Evolutionary conservation across 2,888 invertebrate species (phyloP).

Genomic region (Melieria picta): DNA sequence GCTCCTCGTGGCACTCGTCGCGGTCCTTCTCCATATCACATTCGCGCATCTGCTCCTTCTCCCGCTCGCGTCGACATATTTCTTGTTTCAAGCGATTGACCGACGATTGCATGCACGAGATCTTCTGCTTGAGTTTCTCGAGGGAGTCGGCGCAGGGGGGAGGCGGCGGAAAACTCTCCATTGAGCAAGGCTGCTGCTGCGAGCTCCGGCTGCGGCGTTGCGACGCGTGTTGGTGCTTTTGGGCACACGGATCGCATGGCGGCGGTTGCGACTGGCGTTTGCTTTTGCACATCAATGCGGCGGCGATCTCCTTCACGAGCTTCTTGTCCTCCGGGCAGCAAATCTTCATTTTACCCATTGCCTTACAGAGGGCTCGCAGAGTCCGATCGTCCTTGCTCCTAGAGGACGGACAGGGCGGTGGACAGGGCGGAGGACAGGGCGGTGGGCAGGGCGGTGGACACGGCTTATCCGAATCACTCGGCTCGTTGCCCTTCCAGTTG

Average conservation of each 20-base stretch:
- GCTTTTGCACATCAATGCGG: conserved; percentile 49
- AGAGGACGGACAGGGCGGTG: neutral
- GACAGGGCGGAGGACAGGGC: conserved; percentile 10
- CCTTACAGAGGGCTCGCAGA: conserved; percentile 47
- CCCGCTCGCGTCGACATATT: conserved; percentile 46
- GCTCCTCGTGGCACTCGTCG: conserved; percentile 36
- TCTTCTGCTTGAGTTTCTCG: conserved; percentile 52
- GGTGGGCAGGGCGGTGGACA: neutral
- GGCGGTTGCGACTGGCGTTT: conserved; percentile 37
- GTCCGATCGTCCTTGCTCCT: conserved; percentile 28
- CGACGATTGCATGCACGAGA: conserved; percentile 53
- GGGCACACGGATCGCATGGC: conserved; percentile 33
- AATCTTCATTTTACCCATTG: conserved; percentile 57
- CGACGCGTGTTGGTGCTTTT: neutral
- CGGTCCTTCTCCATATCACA: conserved; percentile 36
- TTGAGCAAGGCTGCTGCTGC: conserved; percentile 13
- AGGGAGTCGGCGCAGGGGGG: conserved; percentile 35
- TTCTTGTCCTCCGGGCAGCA: conserved; percentile 56
- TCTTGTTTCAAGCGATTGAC: conserved; percentile 52
- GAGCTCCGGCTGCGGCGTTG: conserved; percentile 10
- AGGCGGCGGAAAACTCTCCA: neutral
- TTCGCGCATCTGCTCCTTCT: conserved; percentile 12
- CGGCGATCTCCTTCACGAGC: conserved; percentile 53
- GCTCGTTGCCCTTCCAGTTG: conserved; percentile 35
- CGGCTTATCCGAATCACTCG: conserved; percentile 37